Percentiles rank a stretch among this genome's conserved stretches.
Conservation (phyloP, 2,797 vertebrate species). For the Tamandua tetradactyla region DNA sequence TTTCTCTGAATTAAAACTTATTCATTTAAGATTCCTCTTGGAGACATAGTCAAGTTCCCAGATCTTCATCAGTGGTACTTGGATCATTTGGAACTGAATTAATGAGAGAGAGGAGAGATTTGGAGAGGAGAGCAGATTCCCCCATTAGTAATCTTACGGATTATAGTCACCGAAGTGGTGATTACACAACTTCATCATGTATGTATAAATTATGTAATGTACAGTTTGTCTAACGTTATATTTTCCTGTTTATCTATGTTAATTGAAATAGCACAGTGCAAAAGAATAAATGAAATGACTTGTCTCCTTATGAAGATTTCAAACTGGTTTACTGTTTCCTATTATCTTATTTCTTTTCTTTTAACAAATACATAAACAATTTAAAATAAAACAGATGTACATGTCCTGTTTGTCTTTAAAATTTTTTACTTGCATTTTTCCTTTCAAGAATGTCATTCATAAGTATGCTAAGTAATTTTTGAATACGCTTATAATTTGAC, state of each 20-base stretch:
- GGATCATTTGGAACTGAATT: slow-evolving; percentile 89
- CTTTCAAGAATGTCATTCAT: background rate
- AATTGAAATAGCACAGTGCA: slow-evolving; percentile 26
- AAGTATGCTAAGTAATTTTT: slow-evolving; percentile 4
- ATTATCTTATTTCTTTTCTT: background rate
- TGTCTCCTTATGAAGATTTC: background rate
- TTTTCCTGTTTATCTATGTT: slow-evolving; percentile 23
- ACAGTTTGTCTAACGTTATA: background rate
- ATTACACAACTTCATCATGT: slow-evolving; percentile 89
- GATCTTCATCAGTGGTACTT: slow-evolving; percentile 89
- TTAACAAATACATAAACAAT: slow-evolving; percentile 49
- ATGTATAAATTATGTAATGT: slow-evolving; percentile 77
- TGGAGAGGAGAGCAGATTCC: slow-evolving; percentile 89
- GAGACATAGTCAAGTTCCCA: slow-evolving; percentile 91
- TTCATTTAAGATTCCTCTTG: slow-evolving; percentile 89
- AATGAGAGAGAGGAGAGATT: slow-evolving; percentile 89
- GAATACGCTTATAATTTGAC: background rate
- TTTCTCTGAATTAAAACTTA: slow-evolving; percentile 67
- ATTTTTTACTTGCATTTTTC: background rate
- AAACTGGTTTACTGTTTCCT: slow-evolving; percentile 7
- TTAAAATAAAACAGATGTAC: slow-evolving; percentile 17
- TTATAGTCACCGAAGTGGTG: slow-evolving; percentile 86
- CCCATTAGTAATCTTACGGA: slow-evolving; percentile 86
- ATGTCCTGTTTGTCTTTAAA: background rate
- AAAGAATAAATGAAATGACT: slow-evolving; percentile 21